phyloP scores from a whole-genome alignment of 2,113 vertebrate genomes.

The Pomatorhinus ruficollis region DNA sequence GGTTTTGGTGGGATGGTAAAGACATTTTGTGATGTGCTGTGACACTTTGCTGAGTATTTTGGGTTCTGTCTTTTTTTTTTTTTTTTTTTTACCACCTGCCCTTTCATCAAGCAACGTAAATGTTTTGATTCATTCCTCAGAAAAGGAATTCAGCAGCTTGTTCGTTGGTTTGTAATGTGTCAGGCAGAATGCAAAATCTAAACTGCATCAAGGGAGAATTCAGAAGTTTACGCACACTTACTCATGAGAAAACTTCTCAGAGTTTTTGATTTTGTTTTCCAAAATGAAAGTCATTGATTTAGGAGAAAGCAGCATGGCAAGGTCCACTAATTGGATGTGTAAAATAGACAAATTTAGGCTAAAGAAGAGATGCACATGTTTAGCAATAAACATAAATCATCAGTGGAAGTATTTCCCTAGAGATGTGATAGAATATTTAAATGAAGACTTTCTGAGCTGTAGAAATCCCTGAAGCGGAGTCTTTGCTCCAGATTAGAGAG shows the following conservation, averaged over 20 bases:
- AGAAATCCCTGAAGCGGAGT: not conserved
- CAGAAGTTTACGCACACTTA: not conserved
- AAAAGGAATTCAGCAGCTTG: not conserved
- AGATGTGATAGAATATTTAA: slow-evolving; percentile 2
- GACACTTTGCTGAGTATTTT: not conserved
- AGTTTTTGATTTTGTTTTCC: not conserved
- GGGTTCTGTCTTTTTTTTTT: not conserved
- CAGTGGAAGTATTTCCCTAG: not conserved
- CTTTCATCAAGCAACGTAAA: not conserved
- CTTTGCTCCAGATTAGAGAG: not conserved
- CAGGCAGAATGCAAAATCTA: not conserved
- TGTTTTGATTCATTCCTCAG: not conserved
- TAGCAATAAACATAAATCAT: not conserved
- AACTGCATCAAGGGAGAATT: not conserved
- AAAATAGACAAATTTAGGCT: not conserved
- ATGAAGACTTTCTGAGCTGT: not conserved
- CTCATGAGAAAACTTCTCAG: not conserved
- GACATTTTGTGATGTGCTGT: not conserved
- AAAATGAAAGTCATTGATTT: not conserved
- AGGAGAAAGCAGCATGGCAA: not conserved
- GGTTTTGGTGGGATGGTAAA: not conserved
- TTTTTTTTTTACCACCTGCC: rapidly evolving
- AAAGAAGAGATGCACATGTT: not conserved
- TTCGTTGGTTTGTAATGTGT: not conserved
- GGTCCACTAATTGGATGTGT: not conserved